Percentiles rank a stretch among this genome's conserved stretches.
Evolutionary conservation across 2,888 invertebrate genomes (phyloP).

Genomic region (Yponomeuta malinellus): DNA sequence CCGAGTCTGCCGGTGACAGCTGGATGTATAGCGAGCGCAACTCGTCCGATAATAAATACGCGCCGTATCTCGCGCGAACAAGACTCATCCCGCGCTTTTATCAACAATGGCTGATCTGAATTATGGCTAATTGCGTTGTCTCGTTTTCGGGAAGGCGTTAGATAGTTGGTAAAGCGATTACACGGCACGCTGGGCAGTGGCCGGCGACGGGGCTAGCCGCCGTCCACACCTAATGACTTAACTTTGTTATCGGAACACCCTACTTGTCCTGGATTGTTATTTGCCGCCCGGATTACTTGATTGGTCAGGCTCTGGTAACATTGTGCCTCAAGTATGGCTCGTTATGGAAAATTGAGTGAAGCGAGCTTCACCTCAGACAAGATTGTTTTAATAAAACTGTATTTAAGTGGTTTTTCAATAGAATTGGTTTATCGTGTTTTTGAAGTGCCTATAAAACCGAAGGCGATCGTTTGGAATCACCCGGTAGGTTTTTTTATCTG

Average conservation of each 20-base stretch:
- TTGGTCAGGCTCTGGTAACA: slow-evolving; percentile 21
- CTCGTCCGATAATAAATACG: background rate
- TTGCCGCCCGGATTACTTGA: slow-evolving; percentile 24
- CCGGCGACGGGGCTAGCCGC: background rate
- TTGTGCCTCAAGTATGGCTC: background rate
- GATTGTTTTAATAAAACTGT: no score
- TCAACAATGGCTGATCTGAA: slow-evolving; percentile 1
- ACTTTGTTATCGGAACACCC: slow-evolving; percentile 21
- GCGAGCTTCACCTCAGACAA: background rate
- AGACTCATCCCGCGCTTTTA: background rate
- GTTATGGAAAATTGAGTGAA: background rate
- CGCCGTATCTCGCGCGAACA: background rate
- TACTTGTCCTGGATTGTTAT: slow-evolving; percentile 23
- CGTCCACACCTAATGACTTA: slow-evolving; percentile 20
- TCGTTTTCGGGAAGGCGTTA: background rate
- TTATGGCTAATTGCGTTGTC: slow-evolving; percentile 6
- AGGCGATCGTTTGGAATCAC: no score
- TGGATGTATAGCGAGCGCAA: slow-evolving; percentile 20
- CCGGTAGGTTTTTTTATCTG: no score
- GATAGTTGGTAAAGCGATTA: slow-evolving; percentile 19
- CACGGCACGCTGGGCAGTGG: slow-evolving; percentile 7
- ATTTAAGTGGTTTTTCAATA: no score
- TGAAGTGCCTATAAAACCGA: no score
- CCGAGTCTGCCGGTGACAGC: slow-evolving; percentile 27
- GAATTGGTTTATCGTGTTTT: no score